phyloP scores from a whole-genome alignment of 92 coral and sea anemone species.

The Isaurus tuberculatus region DNA sequence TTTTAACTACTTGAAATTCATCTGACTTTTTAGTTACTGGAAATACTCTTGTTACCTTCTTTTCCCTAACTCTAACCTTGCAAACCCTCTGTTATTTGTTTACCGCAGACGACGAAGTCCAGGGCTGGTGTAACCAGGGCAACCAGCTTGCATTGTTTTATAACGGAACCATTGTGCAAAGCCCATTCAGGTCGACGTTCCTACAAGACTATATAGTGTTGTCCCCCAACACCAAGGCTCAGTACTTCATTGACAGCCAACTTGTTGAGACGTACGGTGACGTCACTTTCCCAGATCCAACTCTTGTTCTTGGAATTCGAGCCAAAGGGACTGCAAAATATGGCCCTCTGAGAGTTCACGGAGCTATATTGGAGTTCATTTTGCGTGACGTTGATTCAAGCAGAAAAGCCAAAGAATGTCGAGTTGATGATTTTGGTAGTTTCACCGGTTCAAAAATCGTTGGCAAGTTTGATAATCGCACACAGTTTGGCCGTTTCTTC shows the following conservation, averaged over 20 bases:
- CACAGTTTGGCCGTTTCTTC: constrained; percentile 23
- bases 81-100: not conserved
- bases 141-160: constrained; percentile 44
- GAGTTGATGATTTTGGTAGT: not conserved
- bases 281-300: not conserved
- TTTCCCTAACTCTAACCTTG: too few relatives aligned
- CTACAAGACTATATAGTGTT: constrained; percentile 12
- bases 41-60: too few relatives aligned
- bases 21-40: too few relatives aligned
- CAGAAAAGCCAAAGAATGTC: constrained; percentile 9
- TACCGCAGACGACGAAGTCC: constrained; percentile 4
- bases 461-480: constrained; percentile 13
- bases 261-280: constrained; percentile 32
- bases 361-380: constrained; percentile 25
- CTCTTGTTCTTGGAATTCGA: constrained; percentile 37
- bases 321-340: constrained; percentile 55
- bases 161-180: constrained; percentile 14
- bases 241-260: constrained; percentile 48
- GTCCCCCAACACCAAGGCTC: constrained; percentile 1
- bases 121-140: constrained; percentile 37
- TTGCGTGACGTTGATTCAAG: constrained; percentile 29
- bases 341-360: constrained; percentile 60
- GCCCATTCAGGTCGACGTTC: not conserved
- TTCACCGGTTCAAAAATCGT: constrained; percentile 7
- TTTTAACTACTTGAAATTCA: too few relatives aligned